Evolutionary conservation across 1,140 invertebrate species (phyloP).

Genomic region (Idris sp.): DNA sequence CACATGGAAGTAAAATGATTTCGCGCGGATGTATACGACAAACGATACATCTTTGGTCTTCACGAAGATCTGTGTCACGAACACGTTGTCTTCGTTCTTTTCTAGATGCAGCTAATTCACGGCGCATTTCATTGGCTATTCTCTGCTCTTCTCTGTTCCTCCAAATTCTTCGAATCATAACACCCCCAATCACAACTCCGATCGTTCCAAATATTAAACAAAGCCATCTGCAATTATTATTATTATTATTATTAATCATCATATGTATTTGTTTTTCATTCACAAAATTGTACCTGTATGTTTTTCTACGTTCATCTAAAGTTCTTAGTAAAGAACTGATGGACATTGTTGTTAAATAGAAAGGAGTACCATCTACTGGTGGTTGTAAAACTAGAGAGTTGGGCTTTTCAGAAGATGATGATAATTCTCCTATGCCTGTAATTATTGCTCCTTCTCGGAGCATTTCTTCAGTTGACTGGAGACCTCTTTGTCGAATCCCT

Average conservation of each 20-base stretch:
- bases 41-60: conserved; percentile 86
- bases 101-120: conserved; percentile 81
- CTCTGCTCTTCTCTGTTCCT: conserved; percentile 79
- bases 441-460: conserved; percentile 85
- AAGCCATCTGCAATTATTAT: conserved; percentile 78
- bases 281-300: conserved; percentile 75
- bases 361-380: conserved; percentile 82
- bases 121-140: conserved; percentile 79
- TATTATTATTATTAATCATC: neutral
- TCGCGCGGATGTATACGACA: conserved; percentile 87
- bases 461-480: conserved; percentile 89
- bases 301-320: conserved; percentile 82
- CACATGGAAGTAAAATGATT: conserved; percentile 89
- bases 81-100: conserved; percentile 81
- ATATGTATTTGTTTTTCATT: too few relatives aligned
- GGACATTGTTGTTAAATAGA: conserved; percentile 85
- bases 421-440: conserved; percentile 86
- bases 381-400: conserved; percentile 83
- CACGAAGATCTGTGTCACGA: conserved; percentile 81
- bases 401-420: conserved; percentile 73
- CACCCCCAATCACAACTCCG: conserved; percentile 81
- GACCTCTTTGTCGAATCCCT: conserved; percentile 83
- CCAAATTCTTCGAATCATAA: conserved; percentile 82
- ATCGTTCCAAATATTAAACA: conserved; percentile 83
- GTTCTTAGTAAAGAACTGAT: conserved; percentile 83